Evolutionary conservation across 23 tunicate genomes (phyloP), one percentile per base, ranked within the genome.

Genomic region (Halocynthia roretzi): DNA sequence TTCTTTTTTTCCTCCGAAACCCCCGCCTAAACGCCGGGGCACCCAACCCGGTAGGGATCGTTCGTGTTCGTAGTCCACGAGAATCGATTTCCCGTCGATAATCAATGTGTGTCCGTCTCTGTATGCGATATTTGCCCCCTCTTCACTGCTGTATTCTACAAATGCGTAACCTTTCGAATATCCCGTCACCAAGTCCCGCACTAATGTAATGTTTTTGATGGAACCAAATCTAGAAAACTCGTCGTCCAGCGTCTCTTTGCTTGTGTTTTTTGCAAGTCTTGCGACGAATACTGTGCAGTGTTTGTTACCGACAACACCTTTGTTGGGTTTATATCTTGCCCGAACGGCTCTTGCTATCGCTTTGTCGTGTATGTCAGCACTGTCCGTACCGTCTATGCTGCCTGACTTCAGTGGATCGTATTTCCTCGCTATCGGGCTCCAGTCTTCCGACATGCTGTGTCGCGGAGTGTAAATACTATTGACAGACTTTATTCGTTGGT

Each of bases 1-100:
- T 71, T 91, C 97, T 56, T 85, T 85, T 76, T 91, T 91, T 0
- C 97, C 97, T 10, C 91, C 97, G 72, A 91, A 91, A n/a, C 97
- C 97, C 51, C 97, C 97, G 8, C 97, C 97, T 7, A 91, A 52
- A 14, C 97, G 57, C 6, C 97, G 67, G 7, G 97, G 97, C 10
- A 76, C 56, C 97, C 97, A 91, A 52, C 97, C 97, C 51, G 80
- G 74, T 86, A 91, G 77, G 8, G 21, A 62, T 49, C 97, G 83
- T 5, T 72, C 81, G 67, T 67, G 61, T 76, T 91, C 97, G 63
- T 74, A 91, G 56, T 91, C 97, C 48, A 91, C 97, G 21, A 91
- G n/a, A 53, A 91, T 82, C 14, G 60, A 48, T 56, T 76, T 65
- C 21, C 84, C 90, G 72, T 91, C 97, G 5, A 91, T 61, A 10